phyloP scores from a whole-genome alignment of 2,113 vertebrate species.

The Naja naja region DNA sequence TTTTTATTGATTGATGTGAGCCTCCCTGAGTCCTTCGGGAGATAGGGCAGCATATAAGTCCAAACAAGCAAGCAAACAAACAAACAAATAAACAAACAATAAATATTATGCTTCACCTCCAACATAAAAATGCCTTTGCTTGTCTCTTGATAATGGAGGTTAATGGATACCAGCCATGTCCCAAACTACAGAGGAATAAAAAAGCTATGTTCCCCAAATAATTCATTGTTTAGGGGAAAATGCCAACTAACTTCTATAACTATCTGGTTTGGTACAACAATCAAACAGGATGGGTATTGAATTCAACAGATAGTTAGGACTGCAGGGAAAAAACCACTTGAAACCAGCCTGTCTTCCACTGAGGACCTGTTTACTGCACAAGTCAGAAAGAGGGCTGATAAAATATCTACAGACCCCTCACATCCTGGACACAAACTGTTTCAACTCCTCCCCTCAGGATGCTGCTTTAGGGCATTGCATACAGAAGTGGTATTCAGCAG shows the following conservation, averaged over 20 bases:
- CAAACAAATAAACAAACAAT: no score
- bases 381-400: no score
- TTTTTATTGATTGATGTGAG: no score
- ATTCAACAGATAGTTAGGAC: not conserved
- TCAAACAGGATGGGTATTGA: not conserved
- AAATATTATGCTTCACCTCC: not conserved
- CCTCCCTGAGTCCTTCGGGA: no score
- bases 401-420: no score
- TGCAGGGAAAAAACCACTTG: no score
- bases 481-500: no score
- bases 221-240: not conserved
- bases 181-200: not conserved
- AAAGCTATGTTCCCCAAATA: not conserved
- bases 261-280: not conserved
- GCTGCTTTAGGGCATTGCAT: not conserved
- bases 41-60: no score
- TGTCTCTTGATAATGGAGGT: not conserved
- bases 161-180: not conserved
- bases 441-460: no score
- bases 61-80: no score
- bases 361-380: not conserved
- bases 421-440: no score
- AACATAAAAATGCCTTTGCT: not conserved
- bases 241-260: not conserved
- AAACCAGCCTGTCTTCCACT: not conserved